Evolutionary conservation across 2,888 invertebrate genomes (phyloP), one percentile per base, ranked within the genome.

Genomic region (Cataglyphis livida): DNA sequence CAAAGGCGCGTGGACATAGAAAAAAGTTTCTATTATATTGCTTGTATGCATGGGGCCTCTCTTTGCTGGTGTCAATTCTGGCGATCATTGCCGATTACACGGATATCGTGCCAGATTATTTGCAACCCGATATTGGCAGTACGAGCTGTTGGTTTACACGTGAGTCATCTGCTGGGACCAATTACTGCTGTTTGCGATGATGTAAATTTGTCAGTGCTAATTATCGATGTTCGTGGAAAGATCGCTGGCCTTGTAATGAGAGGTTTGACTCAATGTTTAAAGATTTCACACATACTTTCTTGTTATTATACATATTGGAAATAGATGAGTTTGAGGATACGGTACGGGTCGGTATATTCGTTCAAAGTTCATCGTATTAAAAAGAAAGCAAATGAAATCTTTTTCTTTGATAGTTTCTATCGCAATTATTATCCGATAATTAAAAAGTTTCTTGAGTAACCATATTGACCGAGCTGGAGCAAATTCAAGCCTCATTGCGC

Each of bases 31-130:
- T 96, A 3, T 95, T 95, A 91, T 98, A 97, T 93, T 96, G 96
- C 0, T 64, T 96, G 1, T 97, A 97, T 92, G 97, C 97, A 1
- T 98, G 97, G 97, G 96, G 96, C 4, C 90, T 96, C 12, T 96
- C 97, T 0, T 91, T 96, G 3, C 51, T 95, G 0, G 92, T 97
- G 57, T 96, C 96, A 0, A 87, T 95, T 12, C 92, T 95, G 9
- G 96, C 96, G 81, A 95, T 96, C 74, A 91, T 96, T 2, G 93
- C 96, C 78, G 96, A 97, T 88, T 93, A 94, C 62, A 95, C 95
- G 41, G 94, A 94, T n/a, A 73, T 95, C n/a, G 84, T 96, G n/a
- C 95, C 94, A 1, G 91, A 93, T 9, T 88, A 94, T 82, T 94
- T 96, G 15, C 95, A 96, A 68, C 96, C 97, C 0, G 95, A 96